Evolutionary conservation across 2,888 invertebrate species (phyloP).

Genomic region (Cephus pygmeus): DNA sequence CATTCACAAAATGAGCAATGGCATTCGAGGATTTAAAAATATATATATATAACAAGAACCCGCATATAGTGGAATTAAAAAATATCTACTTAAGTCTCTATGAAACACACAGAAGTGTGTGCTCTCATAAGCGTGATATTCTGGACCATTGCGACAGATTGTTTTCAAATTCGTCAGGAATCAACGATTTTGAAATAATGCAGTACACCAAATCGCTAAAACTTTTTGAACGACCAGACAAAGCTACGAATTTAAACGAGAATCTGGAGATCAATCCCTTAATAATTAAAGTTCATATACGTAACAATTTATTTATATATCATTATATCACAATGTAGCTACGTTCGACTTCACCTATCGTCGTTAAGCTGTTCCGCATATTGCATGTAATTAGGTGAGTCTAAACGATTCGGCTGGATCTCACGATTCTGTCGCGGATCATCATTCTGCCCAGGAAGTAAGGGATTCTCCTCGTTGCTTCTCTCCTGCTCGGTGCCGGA

Average conservation of each 20-base stretch:
- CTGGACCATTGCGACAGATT: background rate
- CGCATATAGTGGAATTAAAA: background rate
- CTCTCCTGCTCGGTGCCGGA: slow-evolving; percentile 7
- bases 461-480: slow-evolving; percentile 6
- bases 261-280: slow-evolving; percentile 23
- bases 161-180: background rate
- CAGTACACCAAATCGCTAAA: background rate
- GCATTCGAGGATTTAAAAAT: background rate
- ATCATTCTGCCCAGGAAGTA: slow-evolving; percentile 3
- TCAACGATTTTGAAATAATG: background rate
- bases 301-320: slow-evolving; percentile 27
- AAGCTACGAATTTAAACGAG: slow-evolving; percentile 19
- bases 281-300: slow-evolving; percentile 13
- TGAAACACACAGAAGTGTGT: background rate
- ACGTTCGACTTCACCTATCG: slow-evolving; percentile 25
- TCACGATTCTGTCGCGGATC: slow-evolving; percentile 8
- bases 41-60: background rate
- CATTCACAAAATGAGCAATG: background rate
- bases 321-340: slow-evolving; percentile 32
- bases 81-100: background rate
- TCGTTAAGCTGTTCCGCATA: slow-evolving; percentile 20
- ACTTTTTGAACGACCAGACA: slow-evolving; percentile 13
- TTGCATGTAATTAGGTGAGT: slow-evolving; percentile 12
- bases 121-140: background rate
- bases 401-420: background rate